Percentiles rank a stretch among this genome's conserved stretches.
phyloP scores from a whole-genome alignment of 2,113 vertebrate species.

The Nothobranchius furzeri region DNA sequence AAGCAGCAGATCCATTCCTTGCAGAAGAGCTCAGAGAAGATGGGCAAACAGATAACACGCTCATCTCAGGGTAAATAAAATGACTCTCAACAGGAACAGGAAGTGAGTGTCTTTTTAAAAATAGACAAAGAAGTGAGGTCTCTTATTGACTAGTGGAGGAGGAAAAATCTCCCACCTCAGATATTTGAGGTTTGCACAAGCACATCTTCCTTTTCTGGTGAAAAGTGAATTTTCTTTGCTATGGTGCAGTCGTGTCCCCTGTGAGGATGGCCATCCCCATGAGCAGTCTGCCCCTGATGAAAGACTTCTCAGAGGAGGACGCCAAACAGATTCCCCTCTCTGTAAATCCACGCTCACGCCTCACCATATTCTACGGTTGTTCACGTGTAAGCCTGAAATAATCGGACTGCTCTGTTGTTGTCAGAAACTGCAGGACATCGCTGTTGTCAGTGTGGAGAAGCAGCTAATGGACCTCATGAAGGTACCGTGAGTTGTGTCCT shows the following conservation, averaged over 20 bases:
- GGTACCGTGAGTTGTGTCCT: constrained; percentile 73
- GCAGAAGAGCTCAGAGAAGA: constrained; percentile 72
- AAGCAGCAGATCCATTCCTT: constrained; percentile 82
- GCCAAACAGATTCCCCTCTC: constrained; percentile 38
- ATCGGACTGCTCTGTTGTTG: background rate
- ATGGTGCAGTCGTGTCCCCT: constrained; percentile 37
- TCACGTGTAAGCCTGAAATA: no score
- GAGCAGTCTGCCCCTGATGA: constrained; percentile 69
- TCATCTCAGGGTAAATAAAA: constrained; percentile 67
- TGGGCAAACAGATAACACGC: constrained; percentile 81
- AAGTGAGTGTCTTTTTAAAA: constrained; percentile 29
- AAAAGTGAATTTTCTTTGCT: background rate
- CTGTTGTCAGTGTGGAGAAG: constrained; percentile 76
- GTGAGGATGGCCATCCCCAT: constrained; percentile 74
- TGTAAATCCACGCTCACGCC: constrained; percentile 46
- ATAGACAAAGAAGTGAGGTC: background rate
- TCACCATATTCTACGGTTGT: no score
- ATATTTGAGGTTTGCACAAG: background rate
- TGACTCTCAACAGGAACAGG: background rate
- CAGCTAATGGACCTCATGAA: constrained; percentile 83
- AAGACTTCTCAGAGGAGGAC: constrained; percentile 33
- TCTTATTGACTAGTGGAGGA: background rate
- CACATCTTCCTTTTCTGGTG: no score
- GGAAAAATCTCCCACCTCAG: background rate
- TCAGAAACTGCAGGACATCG: constrained; percentile 56